Base-by-base conservation (phyloP, 2,113 vertebrate genomes). In the Actenoides hombroni region DNA sequence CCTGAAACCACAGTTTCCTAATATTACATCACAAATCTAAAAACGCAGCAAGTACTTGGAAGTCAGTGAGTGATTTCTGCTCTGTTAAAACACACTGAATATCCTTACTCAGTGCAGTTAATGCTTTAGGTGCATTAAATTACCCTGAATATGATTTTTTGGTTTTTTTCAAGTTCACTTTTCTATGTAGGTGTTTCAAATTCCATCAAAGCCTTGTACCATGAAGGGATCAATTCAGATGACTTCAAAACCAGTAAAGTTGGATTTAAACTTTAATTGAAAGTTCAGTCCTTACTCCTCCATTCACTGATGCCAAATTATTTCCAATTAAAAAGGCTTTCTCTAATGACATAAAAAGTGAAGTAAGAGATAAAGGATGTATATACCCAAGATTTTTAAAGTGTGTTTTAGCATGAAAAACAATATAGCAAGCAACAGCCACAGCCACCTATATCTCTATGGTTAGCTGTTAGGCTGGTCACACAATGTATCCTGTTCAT, bases 181-280 rank as follows among this genome's bases (percentile, higher is more conserved):
- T 86, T 75, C 69, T 80, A 13, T 79, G 44, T 85, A 86, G 57
- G 78, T 92, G 88, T 88, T 94, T 96, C 54, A 91, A 88, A 87
- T 83, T 42, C 11, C 67, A 87, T 87, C 86, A 94, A 92, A 96
- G 83, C 19, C 23, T 11, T 84, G 12, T 65, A 46, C 44, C 79
- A 74, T 77, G 83, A 94, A 96, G 25, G 26, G 68, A 93, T 93
- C 79, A 80, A 81, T 92, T 93, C 88, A 83, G 25, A 87, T 82
- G 3, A 69, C 74, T 96, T 94, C 77, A 95, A 87, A 93, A 79
- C 0, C 70, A 92, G 53, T 78, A 79, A 91, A 94, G 19, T 92
- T 84, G 91, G 81, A 94, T 84, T 91, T 91, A 89, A 59, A 61
- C 15, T 89, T 92, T 87, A 95, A 94, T 91, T 89, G 74, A 81